Evolutionary conservation across 2,797 vertebrate species (phyloP), one percentile per base, ranked within the genome.

Genomic region (Enteromius thamalakanensis): DNA sequence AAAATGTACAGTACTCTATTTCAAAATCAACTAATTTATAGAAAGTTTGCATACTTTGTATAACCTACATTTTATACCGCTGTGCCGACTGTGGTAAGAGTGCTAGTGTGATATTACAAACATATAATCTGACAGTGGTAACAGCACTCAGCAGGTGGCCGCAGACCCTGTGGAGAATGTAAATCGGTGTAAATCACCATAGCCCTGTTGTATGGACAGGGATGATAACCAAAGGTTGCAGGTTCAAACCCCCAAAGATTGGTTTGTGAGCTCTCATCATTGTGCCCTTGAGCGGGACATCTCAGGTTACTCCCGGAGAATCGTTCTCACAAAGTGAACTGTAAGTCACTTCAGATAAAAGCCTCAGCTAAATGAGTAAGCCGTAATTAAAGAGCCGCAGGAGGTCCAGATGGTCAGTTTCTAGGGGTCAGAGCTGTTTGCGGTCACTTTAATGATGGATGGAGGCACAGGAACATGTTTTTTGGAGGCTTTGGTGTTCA

Each of bases 331-430:
- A 51, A 67, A 64, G 26, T 64, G 12, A 51, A 51, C 60, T 79
- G 76, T 15, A 51, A 78, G 62, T 79, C 60, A 79, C 42, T 79
- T 37, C 32, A 23, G 75, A 62, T 62, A 62, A 67, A 79, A 79
- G 17, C 76, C 29, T 79, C 42, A n/a, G 76, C 17, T 79, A 51
- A 49, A 67, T 67, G 45, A 79, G 45, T 67, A 49, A 32, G 64
- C 67, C 53, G 29, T 40, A 68, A 68, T 79, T 53, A 68, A 47
- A 42, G 34, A 68, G 26, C 29, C 32, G 14, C 77, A 67, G 64
- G 77, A 19, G 45, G 29, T 45, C 76, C 60, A 78, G 58, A 64
- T 67, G 77, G 64, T 23, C 32, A 2, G 45, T 55, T 68, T 55
- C 64, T 26, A 55, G 77, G 47, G 64, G 62, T 79, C 64, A 68